These are phyloP conservation scores for Eospalax fontanierii DNA, from an alignment of 2,797 vertebrate genomes.

Conservation along the genomic window DNA sequence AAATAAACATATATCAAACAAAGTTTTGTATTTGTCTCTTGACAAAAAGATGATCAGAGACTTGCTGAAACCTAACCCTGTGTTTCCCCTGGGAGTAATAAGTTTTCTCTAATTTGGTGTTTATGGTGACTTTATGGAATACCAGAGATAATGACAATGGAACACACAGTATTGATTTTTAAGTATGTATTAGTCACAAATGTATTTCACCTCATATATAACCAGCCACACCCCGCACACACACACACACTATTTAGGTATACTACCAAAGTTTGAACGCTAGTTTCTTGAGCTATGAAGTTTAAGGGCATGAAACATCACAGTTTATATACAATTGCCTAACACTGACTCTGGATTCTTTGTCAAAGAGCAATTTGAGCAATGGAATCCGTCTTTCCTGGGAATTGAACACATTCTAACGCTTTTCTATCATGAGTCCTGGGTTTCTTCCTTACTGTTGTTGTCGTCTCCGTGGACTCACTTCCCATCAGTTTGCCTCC, in stretches of 20 bases:
- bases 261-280: not conserved
- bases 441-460: not conserved
- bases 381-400: conserved; percentile 9
- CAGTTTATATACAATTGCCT: not conserved
- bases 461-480: not conserved
- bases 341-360: not conserved
- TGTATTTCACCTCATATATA: not conserved
- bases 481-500: not conserved
- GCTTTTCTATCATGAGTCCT: not conserved
- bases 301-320: conserved; percentile 11
- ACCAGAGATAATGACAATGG: not conserved
- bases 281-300: not conserved
- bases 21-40: not conserved
- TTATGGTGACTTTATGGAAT: not conserved
- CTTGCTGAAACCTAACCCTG: not conserved
- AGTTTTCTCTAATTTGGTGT: not conserved
- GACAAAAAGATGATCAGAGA: not conserved
- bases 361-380: not conserved
- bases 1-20: not conserved
- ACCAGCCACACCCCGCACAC: not conserved
- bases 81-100: not conserved
- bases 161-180: not conserved
- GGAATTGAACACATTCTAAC: not conserved
- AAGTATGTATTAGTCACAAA: not conserved
- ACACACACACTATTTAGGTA: not conserved